Conservation (phyloP, 2,113 vertebrate genomes). For the Chiloscyllium plagiosum region DNA sequence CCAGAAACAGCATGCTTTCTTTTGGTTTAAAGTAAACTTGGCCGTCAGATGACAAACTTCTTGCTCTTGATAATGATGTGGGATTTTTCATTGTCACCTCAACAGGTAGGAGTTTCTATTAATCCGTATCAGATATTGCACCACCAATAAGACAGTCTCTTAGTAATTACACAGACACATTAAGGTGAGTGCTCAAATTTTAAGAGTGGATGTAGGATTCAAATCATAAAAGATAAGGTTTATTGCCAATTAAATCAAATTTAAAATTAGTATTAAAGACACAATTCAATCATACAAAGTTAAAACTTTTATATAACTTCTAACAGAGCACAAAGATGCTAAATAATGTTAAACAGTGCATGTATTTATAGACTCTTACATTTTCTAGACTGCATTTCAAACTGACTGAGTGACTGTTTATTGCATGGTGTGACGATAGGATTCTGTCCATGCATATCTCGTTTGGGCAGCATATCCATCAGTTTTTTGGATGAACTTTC, state of each 20-base stretch:
- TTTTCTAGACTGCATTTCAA: conserved; percentile 98
- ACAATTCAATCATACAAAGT: not conserved
- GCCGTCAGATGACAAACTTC: not conserved
- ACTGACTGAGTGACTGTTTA: conserved; percentile 97
- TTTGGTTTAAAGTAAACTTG: not conserved
- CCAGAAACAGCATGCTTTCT: not conserved
- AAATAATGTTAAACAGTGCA: not conserved
- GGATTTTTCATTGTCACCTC: not conserved
- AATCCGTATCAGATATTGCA: not conserved
- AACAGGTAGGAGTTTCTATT: not conserved
- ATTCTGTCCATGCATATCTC: conserved; percentile 95
- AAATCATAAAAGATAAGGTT: not conserved
- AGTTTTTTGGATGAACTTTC: conserved; percentile 92
- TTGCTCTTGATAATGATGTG: not conserved
- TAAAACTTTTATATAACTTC: not conserved
- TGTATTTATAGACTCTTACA: conserved; percentile 63
- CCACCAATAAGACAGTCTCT: not conserved
- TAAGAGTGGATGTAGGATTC: not conserved
- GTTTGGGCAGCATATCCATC: conserved; percentile 90
- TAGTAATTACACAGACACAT: not conserved
- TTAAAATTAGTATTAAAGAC: not conserved
- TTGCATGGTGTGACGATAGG: conserved; percentile 96
- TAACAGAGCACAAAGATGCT: not conserved
- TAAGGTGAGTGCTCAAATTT: not conserved
- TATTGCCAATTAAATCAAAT: not conserved